phyloP scores from a whole-genome alignment of 2,797 vertebrate genomes.

The Anguilla marmorata region DNA sequence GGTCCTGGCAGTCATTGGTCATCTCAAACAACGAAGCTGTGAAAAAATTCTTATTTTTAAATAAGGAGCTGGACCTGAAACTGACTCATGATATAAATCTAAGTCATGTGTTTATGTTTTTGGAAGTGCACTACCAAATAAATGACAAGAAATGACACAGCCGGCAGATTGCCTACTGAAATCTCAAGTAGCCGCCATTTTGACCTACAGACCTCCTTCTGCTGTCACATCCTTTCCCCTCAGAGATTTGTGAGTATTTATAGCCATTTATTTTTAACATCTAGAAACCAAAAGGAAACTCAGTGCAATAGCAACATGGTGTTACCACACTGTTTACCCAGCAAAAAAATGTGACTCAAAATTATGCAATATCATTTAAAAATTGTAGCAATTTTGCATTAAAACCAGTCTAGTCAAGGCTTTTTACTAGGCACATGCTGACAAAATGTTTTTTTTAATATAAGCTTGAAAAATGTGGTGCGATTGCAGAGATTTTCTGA shows the following conservation, averaged over 20 bases:
- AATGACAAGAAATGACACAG: not conserved
- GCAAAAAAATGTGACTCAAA: not conserved
- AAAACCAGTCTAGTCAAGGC: not conserved
- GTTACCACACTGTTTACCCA: not conserved
- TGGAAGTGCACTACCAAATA: not conserved
- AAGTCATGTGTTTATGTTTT: not conserved
- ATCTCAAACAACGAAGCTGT: not conserved
- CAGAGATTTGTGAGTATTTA: no score
- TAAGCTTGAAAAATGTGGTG: not conserved
- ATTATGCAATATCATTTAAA: not conserved
- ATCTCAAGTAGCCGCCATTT: not conserved
- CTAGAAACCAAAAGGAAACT: not conserved
- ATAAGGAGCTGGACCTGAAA: not conserved
- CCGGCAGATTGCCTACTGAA: not conserved
- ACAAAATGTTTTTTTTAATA: not conserved
- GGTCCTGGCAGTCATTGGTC: not conserved
- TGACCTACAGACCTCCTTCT: not conserved
- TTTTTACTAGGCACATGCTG: not conserved
- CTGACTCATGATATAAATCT: not conserved
- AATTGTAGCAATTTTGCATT: not conserved
- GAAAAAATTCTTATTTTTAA: not conserved
- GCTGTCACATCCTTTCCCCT: no score
- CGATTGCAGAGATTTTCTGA: not conserved
- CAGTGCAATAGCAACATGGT: not conserved
- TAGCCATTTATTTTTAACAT: not conserved